phyloP scores from a whole-genome alignment of 2,113 vertebrate genomes.

The Micronisus gabar region DNA sequence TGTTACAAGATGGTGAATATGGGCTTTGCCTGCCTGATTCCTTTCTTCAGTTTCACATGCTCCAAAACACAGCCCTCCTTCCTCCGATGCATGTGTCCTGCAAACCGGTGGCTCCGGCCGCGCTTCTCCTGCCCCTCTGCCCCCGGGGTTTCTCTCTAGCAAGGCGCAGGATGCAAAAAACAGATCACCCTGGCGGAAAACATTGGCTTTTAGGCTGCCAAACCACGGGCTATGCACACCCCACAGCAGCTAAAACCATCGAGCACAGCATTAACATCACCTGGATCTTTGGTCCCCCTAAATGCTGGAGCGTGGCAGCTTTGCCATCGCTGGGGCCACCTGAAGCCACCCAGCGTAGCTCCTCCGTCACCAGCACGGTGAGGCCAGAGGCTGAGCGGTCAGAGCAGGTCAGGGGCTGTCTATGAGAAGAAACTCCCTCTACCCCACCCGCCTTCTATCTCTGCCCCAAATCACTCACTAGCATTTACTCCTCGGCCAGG shows the following conservation, averaged over 20 bases:
- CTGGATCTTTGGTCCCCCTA: neutral
- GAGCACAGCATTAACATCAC: fast-evolving
- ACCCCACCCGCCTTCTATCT: neutral
- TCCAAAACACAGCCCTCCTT: neutral
- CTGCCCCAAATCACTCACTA: neutral
- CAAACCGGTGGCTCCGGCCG: neutral
- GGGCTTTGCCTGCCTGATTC: neutral
- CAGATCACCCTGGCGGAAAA: neutral
- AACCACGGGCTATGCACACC: neutral
- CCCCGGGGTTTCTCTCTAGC: neutral
- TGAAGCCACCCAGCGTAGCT: neutral
- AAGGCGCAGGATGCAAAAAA: neutral
- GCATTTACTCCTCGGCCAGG: neutral
- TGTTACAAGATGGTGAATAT: fast-evolving
- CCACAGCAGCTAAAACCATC: neutral
- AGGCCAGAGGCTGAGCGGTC: neutral
- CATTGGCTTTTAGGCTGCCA: neutral
- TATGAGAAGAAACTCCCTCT: neutral
- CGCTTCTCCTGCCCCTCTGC: neutral
- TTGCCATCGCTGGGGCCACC: neutral
- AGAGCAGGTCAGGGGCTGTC: neutral
- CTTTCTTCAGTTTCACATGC: neutral
- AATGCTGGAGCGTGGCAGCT: neutral
- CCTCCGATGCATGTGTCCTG: fast-evolving
- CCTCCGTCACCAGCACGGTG: neutral